Base-by-base conservation (phyloP, 2,888 invertebrate genomes). In the Drosophila phalerata region DNA sequence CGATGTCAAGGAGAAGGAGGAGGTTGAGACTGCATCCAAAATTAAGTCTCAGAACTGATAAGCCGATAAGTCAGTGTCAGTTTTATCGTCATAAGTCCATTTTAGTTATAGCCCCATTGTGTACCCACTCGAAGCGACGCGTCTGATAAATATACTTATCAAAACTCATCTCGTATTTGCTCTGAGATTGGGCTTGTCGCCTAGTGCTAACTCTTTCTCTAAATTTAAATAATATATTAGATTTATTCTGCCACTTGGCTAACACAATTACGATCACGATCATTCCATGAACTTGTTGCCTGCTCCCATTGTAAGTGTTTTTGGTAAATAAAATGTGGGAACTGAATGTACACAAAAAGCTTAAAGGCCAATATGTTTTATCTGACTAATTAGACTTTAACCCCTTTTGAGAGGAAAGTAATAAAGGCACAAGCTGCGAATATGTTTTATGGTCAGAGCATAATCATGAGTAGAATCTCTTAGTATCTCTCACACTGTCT, bases 81-180 rank as follows among this genome's bases (percentile, higher is more conserved):
- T 30, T 84, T 86, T 68, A 86, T 79, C 68, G 67, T 45, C 77
- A 63, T 79, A 77, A 74, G 74, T 73, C 68, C 63, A 77, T 58
- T 68, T 72, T 67, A 77, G 56, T 81, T 85, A 81, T 79, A 58
- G 73, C 74, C 69, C 42, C 58, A 40, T 32, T 48, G 37, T 53
- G 62, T 64, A 43, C 30, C 45, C 38, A 40, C 19, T 32, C 17
- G 17, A 49, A 32, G 43, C 43, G 45, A 38, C 47, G 43, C 19
- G 28, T 47, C 52, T 69, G 80, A 83, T 77, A 80, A 58, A 83
- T 77, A 80, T 53, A 25, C 30, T 66, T 60, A 77, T 73, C 65
- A 69, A 37, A 19, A 5, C n/a, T 51, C 34, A 52, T 38, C n/a
- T 43, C 30, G 19, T 65, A 49, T 76, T 73, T 75, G 61, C 64